A percentile compares a stretch with the other conserved stretches of the same genome.
Conservation (phyloP, 2,797 vertebrate species). For the Delichon dasypus region DNA sequence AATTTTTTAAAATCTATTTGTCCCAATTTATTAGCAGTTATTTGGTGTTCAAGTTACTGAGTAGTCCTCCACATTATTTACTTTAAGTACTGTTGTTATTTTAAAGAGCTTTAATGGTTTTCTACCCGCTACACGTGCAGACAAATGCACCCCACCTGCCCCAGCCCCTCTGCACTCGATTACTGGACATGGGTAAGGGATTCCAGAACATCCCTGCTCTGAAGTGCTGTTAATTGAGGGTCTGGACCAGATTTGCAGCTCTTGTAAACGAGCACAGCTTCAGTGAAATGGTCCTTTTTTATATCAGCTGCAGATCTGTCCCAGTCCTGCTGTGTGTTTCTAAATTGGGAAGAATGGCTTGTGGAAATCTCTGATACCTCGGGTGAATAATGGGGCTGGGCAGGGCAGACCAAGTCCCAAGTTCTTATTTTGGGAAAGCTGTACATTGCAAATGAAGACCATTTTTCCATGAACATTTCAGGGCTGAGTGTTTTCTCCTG, state of each 20-base stretch:
- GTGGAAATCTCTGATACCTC: not conserved
- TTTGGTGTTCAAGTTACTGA: not conserved
- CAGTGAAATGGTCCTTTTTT: not conserved
- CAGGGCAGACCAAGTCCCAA: not conserved
- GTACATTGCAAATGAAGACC: not conserved
- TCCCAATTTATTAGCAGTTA: not conserved
- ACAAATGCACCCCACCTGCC: not conserved
- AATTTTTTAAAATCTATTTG: not conserved
- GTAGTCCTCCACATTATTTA: not conserved
- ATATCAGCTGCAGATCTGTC: not conserved
- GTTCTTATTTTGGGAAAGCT: not conserved
- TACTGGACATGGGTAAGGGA: not conserved
- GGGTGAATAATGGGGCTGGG: not conserved
- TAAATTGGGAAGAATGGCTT: not conserved
- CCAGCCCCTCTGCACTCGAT: not conserved
- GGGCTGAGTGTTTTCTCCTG: not conserved
- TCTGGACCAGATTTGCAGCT: conserved; percentile 29
- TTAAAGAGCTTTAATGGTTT: not conserved
- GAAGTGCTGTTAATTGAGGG: conserved; percentile 11
- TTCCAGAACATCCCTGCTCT: conserved; percentile 33
- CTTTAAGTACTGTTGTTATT: not conserved
- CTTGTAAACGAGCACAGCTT: conserved; percentile 17
- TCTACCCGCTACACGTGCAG: not conserved
- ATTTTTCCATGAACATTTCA: not conserved
- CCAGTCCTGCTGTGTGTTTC: not conserved